Conservation (phyloP, 1,140 invertebrate genomes). For the Parapsyche elsis region DNA sequence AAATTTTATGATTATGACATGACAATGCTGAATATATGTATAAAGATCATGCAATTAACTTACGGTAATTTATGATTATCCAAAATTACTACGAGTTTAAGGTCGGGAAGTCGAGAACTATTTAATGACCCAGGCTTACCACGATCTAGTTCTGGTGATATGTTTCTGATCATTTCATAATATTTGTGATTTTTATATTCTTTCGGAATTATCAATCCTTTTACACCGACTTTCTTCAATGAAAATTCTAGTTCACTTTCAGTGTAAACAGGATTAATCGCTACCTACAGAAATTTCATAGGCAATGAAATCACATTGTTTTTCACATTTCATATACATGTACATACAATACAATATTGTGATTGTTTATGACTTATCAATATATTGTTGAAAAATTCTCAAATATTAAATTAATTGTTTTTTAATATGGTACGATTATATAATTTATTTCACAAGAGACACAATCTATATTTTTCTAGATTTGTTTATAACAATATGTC, state of each 20-base stretch:
- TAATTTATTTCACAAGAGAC: too few relatives aligned
- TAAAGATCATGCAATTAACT: conserved; percentile 55
- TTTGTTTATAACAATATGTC: too few relatives aligned
- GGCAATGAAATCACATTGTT: not conserved
- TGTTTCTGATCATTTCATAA: conserved; percentile 72
- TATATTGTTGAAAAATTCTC: too few relatives aligned
- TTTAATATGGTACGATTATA: too few relatives aligned
- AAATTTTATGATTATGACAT: too few relatives aligned
- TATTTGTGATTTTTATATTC: conserved; percentile 78
- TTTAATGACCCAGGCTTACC: conserved; percentile 60
- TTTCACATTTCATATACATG: too few relatives aligned
- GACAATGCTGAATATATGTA: too few relatives aligned
- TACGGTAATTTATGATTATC: conserved; percentile 65
- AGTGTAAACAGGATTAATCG: conserved; percentile 88
- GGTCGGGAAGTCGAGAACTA: conserved; percentile 60
- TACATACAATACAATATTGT: too few relatives aligned
- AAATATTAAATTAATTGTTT: too few relatives aligned
- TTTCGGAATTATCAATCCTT: conserved; percentile 77
- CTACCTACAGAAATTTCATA: conserved; percentile 68
- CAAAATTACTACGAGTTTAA: conserved; percentile 68
- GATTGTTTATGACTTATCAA: too few relatives aligned
- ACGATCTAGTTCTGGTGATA: conserved; percentile 67
- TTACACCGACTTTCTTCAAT: conserved; percentile 81
- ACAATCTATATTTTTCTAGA: too few relatives aligned
- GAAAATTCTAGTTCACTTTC: conserved; percentile 81